Evolutionary conservation across 2,797 vertebrate species (phyloP).

Genomic region (Anguilla pacifica): DNA sequence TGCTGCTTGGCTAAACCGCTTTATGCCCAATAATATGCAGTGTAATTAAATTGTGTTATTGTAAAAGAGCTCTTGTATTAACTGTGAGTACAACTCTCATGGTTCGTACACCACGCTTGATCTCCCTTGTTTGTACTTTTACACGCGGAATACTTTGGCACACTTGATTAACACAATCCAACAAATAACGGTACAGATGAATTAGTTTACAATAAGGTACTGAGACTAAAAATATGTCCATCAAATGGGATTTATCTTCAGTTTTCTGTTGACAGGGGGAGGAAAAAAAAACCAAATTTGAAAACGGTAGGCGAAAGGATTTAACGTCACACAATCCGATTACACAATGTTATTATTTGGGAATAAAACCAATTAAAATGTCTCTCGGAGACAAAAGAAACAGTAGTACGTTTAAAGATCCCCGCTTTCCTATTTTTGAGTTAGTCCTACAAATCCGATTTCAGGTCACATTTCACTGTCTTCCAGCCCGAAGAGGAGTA

Average conservation of each 20-base stretch:
- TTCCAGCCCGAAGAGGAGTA: background rate
- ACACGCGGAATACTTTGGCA: background rate
- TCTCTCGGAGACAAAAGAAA: slow-evolving; percentile 8
- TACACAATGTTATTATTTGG: slow-evolving; percentile 27
- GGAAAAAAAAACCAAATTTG: background rate
- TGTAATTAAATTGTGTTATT: background rate
- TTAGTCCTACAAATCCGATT: slow-evolving; percentile 18
- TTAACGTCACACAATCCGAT: slow-evolving; percentile 19
- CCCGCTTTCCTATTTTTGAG: background rate
- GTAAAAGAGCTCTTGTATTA: background rate
- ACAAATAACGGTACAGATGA: background rate
- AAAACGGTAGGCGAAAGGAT: background rate
- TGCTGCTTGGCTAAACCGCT: background rate
- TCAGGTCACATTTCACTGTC: background rate
- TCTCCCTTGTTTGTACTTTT: background rate
- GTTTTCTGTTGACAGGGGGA: background rate
- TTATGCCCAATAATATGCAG: background rate
- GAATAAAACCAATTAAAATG: slow-evolving; percentile 29
- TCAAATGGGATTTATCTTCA: background rate
- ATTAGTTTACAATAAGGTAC: background rate
- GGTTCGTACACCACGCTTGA: background rate
- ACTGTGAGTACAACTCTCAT: no score
- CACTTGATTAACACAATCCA: background rate
- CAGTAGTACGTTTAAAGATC: slow-evolving; percentile 17
- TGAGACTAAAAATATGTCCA: background rate